A percentile compares a stretch with the other conserved stretches of the same genome.
These are phyloP conservation scores for Benthosema pterotum DNA, from an alignment of 2,797 vertebrate species.

Conservation along the genomic window DNA sequence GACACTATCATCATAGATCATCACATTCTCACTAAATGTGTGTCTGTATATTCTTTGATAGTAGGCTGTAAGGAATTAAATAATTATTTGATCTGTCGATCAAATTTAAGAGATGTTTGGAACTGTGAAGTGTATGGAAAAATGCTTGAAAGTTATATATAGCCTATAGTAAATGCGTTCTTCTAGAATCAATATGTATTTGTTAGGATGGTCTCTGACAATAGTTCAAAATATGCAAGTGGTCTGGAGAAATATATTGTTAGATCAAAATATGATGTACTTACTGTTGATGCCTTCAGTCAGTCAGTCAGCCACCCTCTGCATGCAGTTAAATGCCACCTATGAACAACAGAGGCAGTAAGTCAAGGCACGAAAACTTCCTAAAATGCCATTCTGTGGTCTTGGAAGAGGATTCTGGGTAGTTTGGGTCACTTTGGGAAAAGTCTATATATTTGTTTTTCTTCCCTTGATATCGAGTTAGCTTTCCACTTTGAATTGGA, in stretches of 20 bases:
- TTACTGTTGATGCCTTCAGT: constrained; percentile 26
- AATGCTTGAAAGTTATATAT: too few species aligned
- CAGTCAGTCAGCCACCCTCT: constrained; percentile 21
- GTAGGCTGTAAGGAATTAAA: too few species aligned
- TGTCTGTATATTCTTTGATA: too few species aligned
- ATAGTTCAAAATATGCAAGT: too few species aligned
- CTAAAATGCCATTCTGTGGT: constrained; percentile 52
- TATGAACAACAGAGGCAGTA: constrained; percentile 46
- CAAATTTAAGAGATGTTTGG: too few species aligned
- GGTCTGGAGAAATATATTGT: not conserved
- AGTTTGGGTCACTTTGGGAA: constrained; percentile 48
- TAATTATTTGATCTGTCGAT: too few species aligned
- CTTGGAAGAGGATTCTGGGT: constrained; percentile 32
- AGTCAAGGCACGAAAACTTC: constrained; percentile 33
- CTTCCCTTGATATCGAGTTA: constrained; percentile 56
- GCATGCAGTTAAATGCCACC: constrained; percentile 44
- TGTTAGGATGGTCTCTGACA: too few species aligned
- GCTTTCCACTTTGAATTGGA: constrained; percentile 46
- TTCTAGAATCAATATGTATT: too few species aligned
- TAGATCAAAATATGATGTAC: constrained; percentile 26
- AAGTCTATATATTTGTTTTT: constrained; percentile 49
- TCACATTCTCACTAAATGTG: too few species aligned
- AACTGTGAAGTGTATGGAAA: too few species aligned
- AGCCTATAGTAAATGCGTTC: too few species aligned
- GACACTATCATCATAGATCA: too few species aligned